A percentile compares a stretch with the other conserved stretches of the same genome.
Conservation (phyloP, 2,797 vertebrate species). For the Leptatherina wallacei region DNA sequence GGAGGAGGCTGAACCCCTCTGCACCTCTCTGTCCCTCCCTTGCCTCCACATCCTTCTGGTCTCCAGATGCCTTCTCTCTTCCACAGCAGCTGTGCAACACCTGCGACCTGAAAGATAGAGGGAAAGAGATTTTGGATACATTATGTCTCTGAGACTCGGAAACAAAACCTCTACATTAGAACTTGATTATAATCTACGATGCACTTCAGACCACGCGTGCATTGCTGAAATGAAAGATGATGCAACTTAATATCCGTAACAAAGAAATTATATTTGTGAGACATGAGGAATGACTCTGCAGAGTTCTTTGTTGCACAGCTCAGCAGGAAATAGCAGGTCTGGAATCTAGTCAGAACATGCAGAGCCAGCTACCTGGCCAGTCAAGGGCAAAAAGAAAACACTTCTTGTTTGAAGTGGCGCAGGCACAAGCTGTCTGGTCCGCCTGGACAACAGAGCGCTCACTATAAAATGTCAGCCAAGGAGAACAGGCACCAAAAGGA, state of each 20-base stretch:
- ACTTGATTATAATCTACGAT: constrained; percentile 28
- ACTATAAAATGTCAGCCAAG: constrained; percentile 39
- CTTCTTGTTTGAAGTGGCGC: constrained; percentile 53
- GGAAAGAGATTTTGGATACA: constrained; percentile 27
- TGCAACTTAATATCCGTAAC: constrained; percentile 21
- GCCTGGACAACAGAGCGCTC: constrained; percentile 42
- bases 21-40: constrained; percentile 34
- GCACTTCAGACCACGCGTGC: constrained; percentile 15
- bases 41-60: constrained; percentile 31
- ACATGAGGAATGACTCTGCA: constrained; percentile 56
- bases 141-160: constrained; percentile 21
- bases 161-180: constrained; percentile 29
- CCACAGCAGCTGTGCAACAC: constrained; percentile 69
- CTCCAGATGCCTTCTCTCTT: constrained; percentile 52
- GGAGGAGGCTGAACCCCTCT: constrained; percentile 39
- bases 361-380: constrained; percentile 62
- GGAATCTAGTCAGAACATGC: constrained; percentile 49
- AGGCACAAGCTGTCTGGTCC: constrained; percentile 37
- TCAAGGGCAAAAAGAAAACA: constrained; percentile 47
- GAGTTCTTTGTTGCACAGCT: constrained; percentile 44
- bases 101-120: constrained; percentile 66
- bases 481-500: constrained; percentile 27
- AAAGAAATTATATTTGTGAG: constrained; percentile 28
- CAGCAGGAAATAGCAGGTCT: constrained; percentile 74
- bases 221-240: constrained; percentile 38